Evolutionary conservation across 2,113 vertebrate species (phyloP), one percentile per base, ranked within the genome.

Genomic region (Heliornis fulica): DNA sequence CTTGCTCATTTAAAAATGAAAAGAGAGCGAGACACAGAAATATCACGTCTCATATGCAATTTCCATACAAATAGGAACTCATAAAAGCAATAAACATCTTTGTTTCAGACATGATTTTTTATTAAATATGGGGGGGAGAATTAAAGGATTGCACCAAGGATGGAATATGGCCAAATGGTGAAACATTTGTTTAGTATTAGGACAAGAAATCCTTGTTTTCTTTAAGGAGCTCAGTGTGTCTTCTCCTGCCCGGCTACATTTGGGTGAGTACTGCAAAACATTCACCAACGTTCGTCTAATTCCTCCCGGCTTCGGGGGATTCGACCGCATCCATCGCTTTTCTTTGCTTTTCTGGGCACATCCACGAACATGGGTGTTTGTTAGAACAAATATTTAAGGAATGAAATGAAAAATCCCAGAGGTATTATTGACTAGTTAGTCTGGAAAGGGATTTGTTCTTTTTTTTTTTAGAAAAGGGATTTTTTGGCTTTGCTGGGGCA

Each of bases 121-220:
- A 86, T 96, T 92, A 94, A 96, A 50, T 4, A n/a, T 20, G 41
- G n/a, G 71, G 38, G 21, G 40, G 32, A 54, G 74, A 65, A 74
- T 86, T 31, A 88, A 93, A 77, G 6, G 26, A 64, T 57, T 15
- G 57, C 89, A 92, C 89, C 69, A 41, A 92, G 90, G 70, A 72
- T 78, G 94, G 83, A 79, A 15, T 0, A 8, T 1, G 50, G 83
- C 86, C 94, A 66, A 18, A 10, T 6, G 71, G 85, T 8, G 75
- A 56, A 93, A 89, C 97, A 93, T 97, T 97, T 97, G 96, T 71
- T 95, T 63, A 21, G 70, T n/a, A 79, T 97, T 94, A 96, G 94
- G 84, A 60, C 36, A 43, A 96, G 91, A 38, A 81, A 87, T 56
- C 77, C 54, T 84, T 82, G 87, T 83, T 93, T 81, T 60, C 89